Conservation (phyloP, 2,113 vertebrate genomes). For the Vanacampus margaritifer region DNA sequence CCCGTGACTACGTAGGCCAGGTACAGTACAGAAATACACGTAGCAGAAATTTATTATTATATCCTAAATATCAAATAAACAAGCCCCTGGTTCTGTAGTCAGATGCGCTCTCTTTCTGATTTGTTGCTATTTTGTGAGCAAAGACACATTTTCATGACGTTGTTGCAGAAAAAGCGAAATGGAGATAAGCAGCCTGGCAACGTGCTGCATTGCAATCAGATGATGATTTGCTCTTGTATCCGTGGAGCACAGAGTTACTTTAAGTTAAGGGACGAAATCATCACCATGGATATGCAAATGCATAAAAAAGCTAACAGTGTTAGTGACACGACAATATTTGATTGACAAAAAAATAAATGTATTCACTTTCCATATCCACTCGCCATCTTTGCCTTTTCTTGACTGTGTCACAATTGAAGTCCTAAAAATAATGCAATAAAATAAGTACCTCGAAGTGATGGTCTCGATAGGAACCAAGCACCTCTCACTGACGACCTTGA, state of each 20-base stretch:
- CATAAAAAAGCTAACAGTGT: too few relatives aligned
- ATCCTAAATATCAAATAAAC: too few relatives aligned
- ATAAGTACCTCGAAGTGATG: conserved; percentile 15
- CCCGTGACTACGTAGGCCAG: too few relatives aligned
- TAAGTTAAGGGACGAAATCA: not conserved
- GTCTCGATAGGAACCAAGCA: conserved; percentile 46
- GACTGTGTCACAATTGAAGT: not conserved
- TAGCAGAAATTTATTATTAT: too few relatives aligned
- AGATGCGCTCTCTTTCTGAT: conserved; percentile 1
- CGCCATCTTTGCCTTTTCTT: too few relatives aligned
- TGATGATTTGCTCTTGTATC: conserved; percentile 29
- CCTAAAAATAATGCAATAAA: not conserved
- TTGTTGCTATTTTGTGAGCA: conserved; percentile 7
- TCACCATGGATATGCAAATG: not conserved
- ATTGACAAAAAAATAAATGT: not conserved
- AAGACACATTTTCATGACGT: conserved; percentile 20
- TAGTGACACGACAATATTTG: too few relatives aligned
- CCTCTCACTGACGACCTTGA: conserved; percentile 10
- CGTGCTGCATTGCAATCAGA: conserved; percentile 35
- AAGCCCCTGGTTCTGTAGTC: not conserved
- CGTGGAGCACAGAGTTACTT: not conserved
- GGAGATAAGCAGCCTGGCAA: conserved; percentile 38
- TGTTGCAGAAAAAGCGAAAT: conserved; percentile 26
- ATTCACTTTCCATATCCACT: not conserved
- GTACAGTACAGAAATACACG: too few relatives aligned